Conservation (phyloP, 2,113 vertebrate species). For the Phalacrocorax aristotelis region DNA sequence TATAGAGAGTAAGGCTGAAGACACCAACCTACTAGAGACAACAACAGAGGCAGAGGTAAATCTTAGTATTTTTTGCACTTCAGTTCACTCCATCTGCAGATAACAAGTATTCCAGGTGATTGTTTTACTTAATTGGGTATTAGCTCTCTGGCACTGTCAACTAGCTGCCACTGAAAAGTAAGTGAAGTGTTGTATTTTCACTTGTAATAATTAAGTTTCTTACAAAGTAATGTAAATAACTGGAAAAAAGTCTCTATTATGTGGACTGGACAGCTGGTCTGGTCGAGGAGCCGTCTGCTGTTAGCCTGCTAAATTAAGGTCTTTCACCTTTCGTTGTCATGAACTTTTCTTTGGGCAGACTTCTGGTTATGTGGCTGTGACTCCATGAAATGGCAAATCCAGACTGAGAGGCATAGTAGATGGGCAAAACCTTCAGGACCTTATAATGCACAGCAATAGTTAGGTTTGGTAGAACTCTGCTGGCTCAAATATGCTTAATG, state of each 20-base stretch:
- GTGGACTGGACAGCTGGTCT: neutral
- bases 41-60: slow-evolving; percentile 34
- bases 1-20: neutral
- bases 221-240: neutral
- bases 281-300: neutral
- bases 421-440: neutral
- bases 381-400: neutral
- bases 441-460: neutral
- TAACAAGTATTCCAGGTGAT: neutral
- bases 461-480: neutral
- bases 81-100: rapidly evolving
- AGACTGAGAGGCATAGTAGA: neutral
- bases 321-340: neutral
- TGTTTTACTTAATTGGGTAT: neutral
- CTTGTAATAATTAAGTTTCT: neutral
- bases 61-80: neutral
- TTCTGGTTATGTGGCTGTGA: neutral
- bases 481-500: neutral
- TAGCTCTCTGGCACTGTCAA: neutral
- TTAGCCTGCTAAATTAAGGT: neutral
- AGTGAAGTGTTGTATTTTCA: neutral
- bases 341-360: neutral
- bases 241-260: neutral
- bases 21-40: neutral
- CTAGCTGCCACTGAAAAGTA: neutral